phyloP scores from a whole-genome alignment of 2,888 invertebrate species.

The Ametastegia equiseti region DNA sequence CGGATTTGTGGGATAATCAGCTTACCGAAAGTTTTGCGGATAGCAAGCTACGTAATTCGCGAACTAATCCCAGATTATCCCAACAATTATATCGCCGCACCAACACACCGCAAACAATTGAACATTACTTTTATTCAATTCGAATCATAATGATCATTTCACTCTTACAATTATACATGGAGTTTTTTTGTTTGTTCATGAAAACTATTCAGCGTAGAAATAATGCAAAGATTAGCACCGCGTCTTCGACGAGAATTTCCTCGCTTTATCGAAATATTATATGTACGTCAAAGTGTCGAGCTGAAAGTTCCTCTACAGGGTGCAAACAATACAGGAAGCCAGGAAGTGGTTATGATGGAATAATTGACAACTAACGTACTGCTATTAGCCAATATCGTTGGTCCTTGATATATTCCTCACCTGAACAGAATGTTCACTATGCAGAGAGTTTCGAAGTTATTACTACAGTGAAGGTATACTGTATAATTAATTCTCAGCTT shows the following conservation, averaged over 20 bases:
- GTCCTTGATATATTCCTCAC: neutral
- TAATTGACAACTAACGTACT: neutral
- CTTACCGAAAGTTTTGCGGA: slow-evolving; percentile 30
- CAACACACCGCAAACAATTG: neutral
- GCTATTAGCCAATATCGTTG: neutral
- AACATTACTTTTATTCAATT: neutral
- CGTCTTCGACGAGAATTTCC: neutral
- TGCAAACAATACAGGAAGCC: neutral
- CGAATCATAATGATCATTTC: neutral
- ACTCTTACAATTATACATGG: no score
- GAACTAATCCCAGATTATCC: slow-evolving; percentile 26
- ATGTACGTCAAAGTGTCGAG: neutral
- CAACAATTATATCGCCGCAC: slow-evolving; percentile 20
- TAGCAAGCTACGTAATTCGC: slow-evolving; percentile 17
- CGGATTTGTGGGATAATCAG: slow-evolving; percentile 36
- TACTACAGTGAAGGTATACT: neutral
- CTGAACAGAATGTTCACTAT: neutral
- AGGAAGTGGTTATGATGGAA: neutral
- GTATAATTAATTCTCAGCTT: no score
- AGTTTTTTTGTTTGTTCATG: no score
- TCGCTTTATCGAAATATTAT: neutral
- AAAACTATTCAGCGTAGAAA: neutral
- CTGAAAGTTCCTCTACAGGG: neutral
- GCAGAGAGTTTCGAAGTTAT: neutral
- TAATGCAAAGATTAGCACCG: neutral